Percentiles rank a stretch among this genome's conserved stretches.
Evolutionary conservation across 2,888 invertebrate genomes (phyloP).

Genomic region (Oxystoma pomonae): DNA sequence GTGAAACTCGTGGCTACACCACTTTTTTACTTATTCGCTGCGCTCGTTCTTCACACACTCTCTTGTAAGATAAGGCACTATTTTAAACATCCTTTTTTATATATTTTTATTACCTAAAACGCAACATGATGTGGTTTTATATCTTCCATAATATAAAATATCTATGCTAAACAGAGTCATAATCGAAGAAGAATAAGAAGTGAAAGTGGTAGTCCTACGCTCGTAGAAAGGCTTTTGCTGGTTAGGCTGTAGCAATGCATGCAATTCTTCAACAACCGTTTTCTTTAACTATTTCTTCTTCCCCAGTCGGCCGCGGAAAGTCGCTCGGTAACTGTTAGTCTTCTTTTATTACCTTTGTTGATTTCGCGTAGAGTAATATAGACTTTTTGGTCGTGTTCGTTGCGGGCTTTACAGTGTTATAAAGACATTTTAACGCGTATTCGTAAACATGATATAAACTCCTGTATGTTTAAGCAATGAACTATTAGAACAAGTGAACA

Average conservation of each 20-base stretch:
- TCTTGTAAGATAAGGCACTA: too few species aligned
- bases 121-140: neutral
- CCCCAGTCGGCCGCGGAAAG: neutral
- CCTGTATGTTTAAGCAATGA: neutral
- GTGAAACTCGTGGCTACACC: too few species aligned
- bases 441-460: neutral
- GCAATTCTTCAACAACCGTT: neutral
- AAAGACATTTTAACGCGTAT: too few species aligned
- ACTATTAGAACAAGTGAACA: too few species aligned
- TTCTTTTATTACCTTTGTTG: neutral
- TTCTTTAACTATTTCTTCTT: neutral
- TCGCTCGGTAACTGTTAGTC: neutral
- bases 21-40: too few species aligned
- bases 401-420: neutral
- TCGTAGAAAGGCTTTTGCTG: neutral
- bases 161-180: neutral
- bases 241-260: neutral
- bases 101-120: too few species aligned
- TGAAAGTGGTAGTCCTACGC: neutral
- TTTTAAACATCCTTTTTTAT: too few species aligned
- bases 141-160: neutral
- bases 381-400: too few species aligned
- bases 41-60: too few species aligned
- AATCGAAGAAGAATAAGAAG: neutral
- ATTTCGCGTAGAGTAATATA: neutral